Base-by-base conservation (phyloP, 1,140 invertebrate genomes). In the Hesperophylax magnus region DNA sequence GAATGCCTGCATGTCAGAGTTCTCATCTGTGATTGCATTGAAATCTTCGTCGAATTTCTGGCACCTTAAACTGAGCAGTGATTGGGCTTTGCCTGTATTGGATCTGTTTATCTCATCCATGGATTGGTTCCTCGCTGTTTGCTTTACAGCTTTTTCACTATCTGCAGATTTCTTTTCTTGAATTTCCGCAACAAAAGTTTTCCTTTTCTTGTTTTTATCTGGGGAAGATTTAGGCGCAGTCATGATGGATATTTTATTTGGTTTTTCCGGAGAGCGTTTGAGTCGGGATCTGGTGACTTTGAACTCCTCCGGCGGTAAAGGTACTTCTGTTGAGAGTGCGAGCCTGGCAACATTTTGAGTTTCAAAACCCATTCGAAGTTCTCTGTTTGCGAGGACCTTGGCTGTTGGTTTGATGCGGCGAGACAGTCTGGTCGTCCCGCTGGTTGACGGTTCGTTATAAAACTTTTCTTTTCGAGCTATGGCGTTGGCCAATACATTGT, bases 381-480 rank as follows among this genome's bases (percentile, higher is more conserved):
- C 91, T 84, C 91, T 89, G 83, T 92, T 92, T 17, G 89, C 91
- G 5, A 92, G 84, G 17, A 92, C 88, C 85, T 92, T 92, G 5
- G 91, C 87, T 18, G 91, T 92, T 11, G 91, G 91, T 77, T 92
- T 92, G 18, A 92, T 92, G 65, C 91, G 87, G 4, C 92, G 86
- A 3, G 88, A 87, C 18, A 87, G 79, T 9, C 88, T 83, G 1
- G 86, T 85, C 8, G 86, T 85, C 31, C 52, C 78, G 20, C 27
- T 24, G 58, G 85, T 77, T 20, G 81, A 75, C 24, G 87, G 82
- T 82, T 90, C 88, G 85, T 89, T 90, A 76, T 90, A 91, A 8
- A 88, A 89, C 78, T 92, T 92, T 81, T 92, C 91, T 82, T 92
- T 92, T 20, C 91, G 87, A 4, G 91, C 91, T 80, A 92, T 92